Percentiles rank a stretch among this genome's conserved stretches.
These are phyloP conservation scores for Laticauda laticaudata DNA, from an alignment of 2,113 vertebrate species.

Conservation along the genomic window DNA sequence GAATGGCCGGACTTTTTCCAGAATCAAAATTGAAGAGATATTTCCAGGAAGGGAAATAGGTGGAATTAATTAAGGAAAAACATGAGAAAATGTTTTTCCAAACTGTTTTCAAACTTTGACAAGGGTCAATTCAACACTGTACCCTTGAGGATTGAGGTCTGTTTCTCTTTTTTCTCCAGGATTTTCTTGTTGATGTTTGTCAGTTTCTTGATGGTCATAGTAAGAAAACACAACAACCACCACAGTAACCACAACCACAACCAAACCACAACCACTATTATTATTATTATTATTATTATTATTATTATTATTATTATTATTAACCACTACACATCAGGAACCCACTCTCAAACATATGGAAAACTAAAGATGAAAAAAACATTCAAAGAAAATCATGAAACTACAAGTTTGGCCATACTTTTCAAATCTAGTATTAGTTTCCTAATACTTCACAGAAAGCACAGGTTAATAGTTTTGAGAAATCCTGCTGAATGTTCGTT, in stretches of 20 bases:
- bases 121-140: neutral
- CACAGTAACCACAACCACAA: too few relatives aligned
- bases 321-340: neutral
- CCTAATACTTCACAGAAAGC: neutral
- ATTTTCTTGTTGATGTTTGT: neutral
- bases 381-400: neutral
- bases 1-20: neutral
- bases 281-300: too few relatives aligned
- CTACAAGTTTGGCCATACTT: too few relatives aligned
- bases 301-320: too few relatives aligned
- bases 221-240: neutral
- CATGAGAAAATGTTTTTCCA: neutral
- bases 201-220: neutral
- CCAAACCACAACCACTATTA: too few relatives aligned
- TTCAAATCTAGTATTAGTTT: too few relatives aligned
- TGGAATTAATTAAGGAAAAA: neutral
- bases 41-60: neutral
- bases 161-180: neutral
- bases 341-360: neutral
- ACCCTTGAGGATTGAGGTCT: conserved; percentile 7
- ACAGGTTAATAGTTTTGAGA: neutral
- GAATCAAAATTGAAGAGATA: neutral
- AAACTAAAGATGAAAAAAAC: neutral
- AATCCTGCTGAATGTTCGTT: neutral
- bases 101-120: neutral